Evolutionary conservation across 2,888 invertebrate genomes (phyloP).

Genomic region (Acleris literana): DNA sequence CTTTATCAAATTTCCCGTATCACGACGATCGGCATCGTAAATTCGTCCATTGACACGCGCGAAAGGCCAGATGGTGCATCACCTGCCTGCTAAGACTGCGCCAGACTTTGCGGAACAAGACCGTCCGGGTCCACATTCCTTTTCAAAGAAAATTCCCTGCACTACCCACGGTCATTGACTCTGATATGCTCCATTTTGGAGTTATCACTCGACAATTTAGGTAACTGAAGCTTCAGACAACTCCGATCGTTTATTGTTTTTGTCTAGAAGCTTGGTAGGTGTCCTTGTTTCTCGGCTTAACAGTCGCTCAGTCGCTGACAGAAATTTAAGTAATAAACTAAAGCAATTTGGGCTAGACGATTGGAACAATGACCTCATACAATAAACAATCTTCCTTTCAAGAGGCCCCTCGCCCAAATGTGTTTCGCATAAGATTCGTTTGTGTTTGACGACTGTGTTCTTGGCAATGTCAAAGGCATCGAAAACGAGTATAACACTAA

Average conservation of each 20-base stretch:
- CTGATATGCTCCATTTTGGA: conserved; percentile 46
- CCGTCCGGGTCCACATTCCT: conserved; percentile 69
- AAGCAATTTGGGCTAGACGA: conserved; percentile 63
- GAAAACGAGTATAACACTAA: no score
- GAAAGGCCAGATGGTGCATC: conserved; percentile 68
- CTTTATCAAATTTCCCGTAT: conserved; percentile 58
- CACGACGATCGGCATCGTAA: conserved; percentile 56
- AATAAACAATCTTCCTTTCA: conserved; percentile 58
- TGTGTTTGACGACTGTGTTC: conserved; percentile 18
- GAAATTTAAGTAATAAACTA: conserved; percentile 49
- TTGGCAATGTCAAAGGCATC: neutral
- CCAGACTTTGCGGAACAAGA: conserved; percentile 63
- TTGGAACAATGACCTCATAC: conserved; percentile 75
- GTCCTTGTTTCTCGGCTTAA: no score
- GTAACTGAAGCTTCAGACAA: conserved; percentile 24
- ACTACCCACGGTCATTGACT: conserved; percentile 67
- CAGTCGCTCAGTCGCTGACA: conserved; percentile 7
- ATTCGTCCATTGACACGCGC: conserved; percentile 69
- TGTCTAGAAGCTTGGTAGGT: no score
- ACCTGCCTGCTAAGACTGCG: conserved; percentile 58
- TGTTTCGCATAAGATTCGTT: conserved; percentile 50
- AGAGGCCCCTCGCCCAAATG: conserved; percentile 60
- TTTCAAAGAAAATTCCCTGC: conserved; percentile 57
- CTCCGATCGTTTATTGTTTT: no score
- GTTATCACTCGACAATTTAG: conserved; percentile 22